phyloP scores from a whole-genome alignment of 2,113 vertebrate genomes.

The Paratilapia polleni region DNA sequence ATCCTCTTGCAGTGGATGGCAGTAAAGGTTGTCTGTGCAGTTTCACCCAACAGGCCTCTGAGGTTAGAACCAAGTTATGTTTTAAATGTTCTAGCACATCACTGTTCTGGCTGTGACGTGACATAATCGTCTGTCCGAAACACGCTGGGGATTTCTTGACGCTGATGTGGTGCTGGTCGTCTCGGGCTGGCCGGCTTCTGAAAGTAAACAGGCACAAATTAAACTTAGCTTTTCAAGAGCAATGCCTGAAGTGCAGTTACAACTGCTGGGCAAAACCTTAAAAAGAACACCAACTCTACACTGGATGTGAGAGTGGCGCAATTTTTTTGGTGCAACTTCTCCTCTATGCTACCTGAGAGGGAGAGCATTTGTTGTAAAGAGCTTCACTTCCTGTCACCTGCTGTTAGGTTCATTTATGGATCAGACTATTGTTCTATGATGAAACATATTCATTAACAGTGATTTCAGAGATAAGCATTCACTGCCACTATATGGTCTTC shows the following conservation, averaged over 20 bases:
- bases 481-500: no score
- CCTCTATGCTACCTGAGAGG: not conserved
- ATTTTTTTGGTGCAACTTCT: not conserved
- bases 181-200: slow-evolving; percentile 84
- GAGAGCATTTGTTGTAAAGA: not conserved
- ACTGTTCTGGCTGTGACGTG: slow-evolving; percentile 78
- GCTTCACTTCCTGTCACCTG: not conserved
- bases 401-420: not conserved
- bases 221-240: not conserved
- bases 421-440: not conserved
- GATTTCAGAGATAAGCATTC: not conserved
- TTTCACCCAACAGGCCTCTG: slow-evolving; percentile 52
- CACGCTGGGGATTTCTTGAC: slow-evolving; percentile 85
- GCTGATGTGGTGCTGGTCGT: slow-evolving; percentile 74
- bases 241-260: not conserved
- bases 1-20: slow-evolving; percentile 61
- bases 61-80: slow-evolving; percentile 49
- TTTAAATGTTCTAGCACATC: slow-evolving; percentile 24
- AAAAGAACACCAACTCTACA: not conserved
- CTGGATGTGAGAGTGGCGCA: not conserved
- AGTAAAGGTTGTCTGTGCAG: slow-evolving; percentile 61
- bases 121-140: slow-evolving; percentile 95
- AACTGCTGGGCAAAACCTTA: not conserved
- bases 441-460: not conserved
- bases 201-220: slow-evolving; percentile 35